A percentile compares a stretch with the other conserved stretches of the same genome.
Evolutionary conservation across 2,888 invertebrate species (phyloP).

Genomic region (Drosophila setosimentum): DNA sequence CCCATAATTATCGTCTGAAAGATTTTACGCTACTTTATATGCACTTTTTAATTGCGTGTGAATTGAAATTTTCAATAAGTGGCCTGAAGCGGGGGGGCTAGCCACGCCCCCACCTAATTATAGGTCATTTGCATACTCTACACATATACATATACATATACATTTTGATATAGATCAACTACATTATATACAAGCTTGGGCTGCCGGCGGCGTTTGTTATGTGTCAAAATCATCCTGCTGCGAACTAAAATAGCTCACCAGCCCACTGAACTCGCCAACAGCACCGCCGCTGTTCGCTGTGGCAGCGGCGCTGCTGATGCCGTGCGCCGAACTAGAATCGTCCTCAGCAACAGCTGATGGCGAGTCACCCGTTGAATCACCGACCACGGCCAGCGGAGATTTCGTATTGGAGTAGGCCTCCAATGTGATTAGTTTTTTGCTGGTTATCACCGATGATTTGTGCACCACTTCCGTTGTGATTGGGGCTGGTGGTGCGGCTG

Average conservation of each 20-base stretch:
- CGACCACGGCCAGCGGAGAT: conserved; percentile 72
- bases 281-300: conserved; percentile 49
- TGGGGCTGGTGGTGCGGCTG: conserved; percentile 18
- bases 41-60: conserved; percentile 43
- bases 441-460: conserved; percentile 65
- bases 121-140: conserved; percentile 33
- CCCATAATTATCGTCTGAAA: not conserved
- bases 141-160: conserved; percentile 34
- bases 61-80: conserved; percentile 46
- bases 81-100: conserved; percentile 36
- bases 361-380: conserved; percentile 72
- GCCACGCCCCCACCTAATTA: conserved; percentile 20
- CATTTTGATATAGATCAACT: conserved; percentile 52
- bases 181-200: conserved; percentile 66
- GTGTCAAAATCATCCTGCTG: conserved; percentile 95
- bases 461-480: conserved; percentile 57
- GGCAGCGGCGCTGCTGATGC: conserved; percentile 68
- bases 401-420: conserved; percentile 82
- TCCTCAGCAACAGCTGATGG: conserved; percentile 75
- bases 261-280: conserved; percentile 92
- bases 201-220: conserved; percentile 86
- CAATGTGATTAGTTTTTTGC: conserved; percentile 83
- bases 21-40: conserved; percentile 37
- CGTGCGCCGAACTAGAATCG: conserved; percentile 76
- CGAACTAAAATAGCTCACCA: conserved; percentile 96